These are phyloP conservation scores for Tragelaphus buxtoni DNA, from an alignment of 2,113 vertebrate species.

Conservation along the genomic window DNA sequence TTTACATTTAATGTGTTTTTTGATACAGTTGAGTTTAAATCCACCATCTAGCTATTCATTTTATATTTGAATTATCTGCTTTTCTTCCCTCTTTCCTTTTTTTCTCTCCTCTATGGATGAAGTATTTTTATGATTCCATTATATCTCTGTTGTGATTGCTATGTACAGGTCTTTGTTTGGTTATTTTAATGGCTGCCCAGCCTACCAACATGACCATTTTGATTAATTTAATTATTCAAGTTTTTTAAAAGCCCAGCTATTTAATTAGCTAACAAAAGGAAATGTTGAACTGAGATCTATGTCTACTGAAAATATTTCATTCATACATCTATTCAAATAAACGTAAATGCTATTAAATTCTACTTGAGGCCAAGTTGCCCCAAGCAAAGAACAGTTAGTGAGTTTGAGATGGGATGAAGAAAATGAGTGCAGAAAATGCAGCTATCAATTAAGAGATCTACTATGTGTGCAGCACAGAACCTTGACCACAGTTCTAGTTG, in stretches of 20 bases:
- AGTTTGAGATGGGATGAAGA: neutral
- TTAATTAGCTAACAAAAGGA: neutral
- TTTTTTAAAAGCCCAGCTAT: neutral
- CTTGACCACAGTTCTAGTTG: neutral
- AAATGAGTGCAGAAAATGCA: neutral
- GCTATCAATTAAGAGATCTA: neutral
- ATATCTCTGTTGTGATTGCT: neutral
- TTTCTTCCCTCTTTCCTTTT: neutral
- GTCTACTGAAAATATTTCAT: neutral
- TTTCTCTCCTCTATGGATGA: neutral
- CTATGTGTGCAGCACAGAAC: neutral
- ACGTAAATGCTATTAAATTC: neutral
- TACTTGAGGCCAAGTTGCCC: neutral
- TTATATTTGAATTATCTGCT: neutral
- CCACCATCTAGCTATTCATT: neutral
- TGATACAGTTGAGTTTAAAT: neutral
- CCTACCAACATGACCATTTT: neutral
- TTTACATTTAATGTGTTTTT: neutral
- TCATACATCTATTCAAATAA: neutral
- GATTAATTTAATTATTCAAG: neutral
- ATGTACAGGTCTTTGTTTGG: neutral
- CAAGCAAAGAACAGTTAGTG: neutral
- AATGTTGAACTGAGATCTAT: neutral
- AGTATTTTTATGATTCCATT: neutral
- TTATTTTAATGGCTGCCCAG: neutral